These are phyloP conservation scores for Ferdinandea cuprea DNA, from an alignment of 2,888 invertebrate species.

Conservation along the genomic window DNA sequence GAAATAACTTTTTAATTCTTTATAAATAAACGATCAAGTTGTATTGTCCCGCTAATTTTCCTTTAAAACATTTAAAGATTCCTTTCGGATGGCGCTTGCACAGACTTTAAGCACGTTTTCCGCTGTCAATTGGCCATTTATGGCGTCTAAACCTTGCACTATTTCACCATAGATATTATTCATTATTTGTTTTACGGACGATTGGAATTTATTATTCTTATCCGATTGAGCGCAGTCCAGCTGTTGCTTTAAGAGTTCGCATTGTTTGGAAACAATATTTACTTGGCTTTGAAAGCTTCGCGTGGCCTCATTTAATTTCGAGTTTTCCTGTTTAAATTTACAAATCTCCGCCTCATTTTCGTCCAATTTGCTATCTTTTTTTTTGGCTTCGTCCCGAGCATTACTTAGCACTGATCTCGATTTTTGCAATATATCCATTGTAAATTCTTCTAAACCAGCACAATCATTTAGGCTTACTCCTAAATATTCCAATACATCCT, in stretches of 20 bases:
- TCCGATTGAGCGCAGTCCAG: neutral
- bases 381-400: constrained; percentile 28
- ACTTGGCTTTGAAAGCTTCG: constrained; percentile 2
- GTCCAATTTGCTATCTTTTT: constrained; percentile 2
- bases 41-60: constrained; percentile 9
- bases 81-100: constrained; percentile 76
- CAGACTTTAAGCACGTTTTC: constrained; percentile 77
- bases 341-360: neutral
- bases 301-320: neutral
- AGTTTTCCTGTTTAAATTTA: constrained; percentile 7
- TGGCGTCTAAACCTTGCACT: constrained; percentile 67
- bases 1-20: constrained; percentile 56
- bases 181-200: constrained; percentile 77
- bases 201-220: constrained; percentile 34
- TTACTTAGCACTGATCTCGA: constrained; percentile 17
- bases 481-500: constrained; percentile 2
- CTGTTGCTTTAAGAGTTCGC: constrained; percentile 3
- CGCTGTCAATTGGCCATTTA: constrained; percentile 62
- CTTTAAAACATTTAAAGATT: constrained; percentile 77
- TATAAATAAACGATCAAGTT: constrained; percentile 50
- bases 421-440: constrained; percentile 38
- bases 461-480: constrained; percentile 26
- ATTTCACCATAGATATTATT: constrained; percentile 78
- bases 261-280: neutral
- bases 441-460: constrained; percentile 48